A percentile compares a stretch with the other conserved stretches of the same genome.
Evolutionary conservation across 64 coral and sea anemone species (phyloP).

Genomic region (Porites australiensis): DNA sequence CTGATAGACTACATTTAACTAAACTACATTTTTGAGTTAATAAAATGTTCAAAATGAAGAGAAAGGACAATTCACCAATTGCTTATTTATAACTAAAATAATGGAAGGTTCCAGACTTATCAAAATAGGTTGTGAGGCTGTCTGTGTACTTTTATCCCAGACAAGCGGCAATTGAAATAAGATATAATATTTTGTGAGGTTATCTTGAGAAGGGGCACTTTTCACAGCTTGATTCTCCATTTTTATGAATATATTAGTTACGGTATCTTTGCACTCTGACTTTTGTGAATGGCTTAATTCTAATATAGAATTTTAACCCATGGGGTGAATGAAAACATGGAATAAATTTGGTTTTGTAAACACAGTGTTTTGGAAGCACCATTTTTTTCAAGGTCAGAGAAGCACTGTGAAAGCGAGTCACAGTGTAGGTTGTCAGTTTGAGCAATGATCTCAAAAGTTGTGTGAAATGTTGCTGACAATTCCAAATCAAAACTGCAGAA

Average conservation of each 20-base stretch:
- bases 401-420: background rate
- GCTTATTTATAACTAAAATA: too few relatives aligned
- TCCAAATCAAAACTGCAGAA: background rate
- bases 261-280: background rate
- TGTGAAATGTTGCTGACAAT: constrained; percentile 6
- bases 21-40: too few relatives aligned
- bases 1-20: too few relatives aligned
- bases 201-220: background rate
- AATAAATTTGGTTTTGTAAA: constrained; percentile 9
- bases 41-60: too few relatives aligned
- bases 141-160: background rate
- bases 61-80: too few relatives aligned
- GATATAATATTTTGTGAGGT: background rate
- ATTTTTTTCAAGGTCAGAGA: background rate
- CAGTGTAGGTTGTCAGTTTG: background rate
- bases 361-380: background rate
- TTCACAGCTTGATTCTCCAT: background rate
- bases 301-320: background rate
- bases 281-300: background rate
- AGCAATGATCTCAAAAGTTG: background rate
- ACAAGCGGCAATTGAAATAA: background rate
- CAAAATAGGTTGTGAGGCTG: background rate
- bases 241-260: background rate
- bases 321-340: background rate
- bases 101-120: too few relatives aligned